Percentiles rank a stretch among this genome's conserved stretches.
These are phyloP conservation scores for Petrosia ficiformis DNA, from an alignment of 37 sponge, comb jelly and placozoan species.

Conservation along the genomic window DNA sequence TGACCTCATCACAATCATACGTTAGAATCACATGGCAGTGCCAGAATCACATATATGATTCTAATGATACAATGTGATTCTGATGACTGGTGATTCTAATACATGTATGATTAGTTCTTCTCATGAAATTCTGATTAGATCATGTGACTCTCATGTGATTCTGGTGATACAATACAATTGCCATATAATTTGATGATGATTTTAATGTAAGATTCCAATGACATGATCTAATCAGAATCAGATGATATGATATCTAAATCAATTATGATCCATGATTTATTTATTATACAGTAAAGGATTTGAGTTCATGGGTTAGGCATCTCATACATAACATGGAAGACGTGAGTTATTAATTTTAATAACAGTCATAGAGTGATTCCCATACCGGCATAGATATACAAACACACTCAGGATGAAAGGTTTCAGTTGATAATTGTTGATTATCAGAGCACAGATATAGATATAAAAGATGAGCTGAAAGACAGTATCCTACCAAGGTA, in stretches of 20 bases:
- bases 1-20: too few species aligned
- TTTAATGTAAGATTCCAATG: too few species aligned
- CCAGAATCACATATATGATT: too few species aligned
- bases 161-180: too few species aligned
- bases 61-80: too few species aligned
- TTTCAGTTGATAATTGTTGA: constrained; percentile 68
- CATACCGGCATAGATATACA: constrained; percentile 17
- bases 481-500: constrained; percentile 11
- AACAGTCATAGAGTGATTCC: not conserved
- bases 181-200: too few species aligned
- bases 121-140: too few species aligned
- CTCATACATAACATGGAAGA: constrained; percentile 73
- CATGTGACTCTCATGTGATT: too few species aligned
- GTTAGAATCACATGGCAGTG: too few species aligned
- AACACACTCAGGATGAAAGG: constrained; percentile 42
- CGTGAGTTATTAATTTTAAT: constrained; percentile 29
- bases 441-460: constrained; percentile 60
- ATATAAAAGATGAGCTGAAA: constrained; percentile 29
- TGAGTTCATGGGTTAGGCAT: constrained; percentile 57
- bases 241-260: not conserved
- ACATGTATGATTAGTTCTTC: too few species aligned
- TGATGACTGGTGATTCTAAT: too few species aligned
- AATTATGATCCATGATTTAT: not conserved
- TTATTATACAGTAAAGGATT: constrained; percentile 54
- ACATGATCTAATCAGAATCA: too few species aligned